Base-by-base conservation (phyloP, 2,113 vertebrate species). In the Rhodinocichla rosea region DNA sequence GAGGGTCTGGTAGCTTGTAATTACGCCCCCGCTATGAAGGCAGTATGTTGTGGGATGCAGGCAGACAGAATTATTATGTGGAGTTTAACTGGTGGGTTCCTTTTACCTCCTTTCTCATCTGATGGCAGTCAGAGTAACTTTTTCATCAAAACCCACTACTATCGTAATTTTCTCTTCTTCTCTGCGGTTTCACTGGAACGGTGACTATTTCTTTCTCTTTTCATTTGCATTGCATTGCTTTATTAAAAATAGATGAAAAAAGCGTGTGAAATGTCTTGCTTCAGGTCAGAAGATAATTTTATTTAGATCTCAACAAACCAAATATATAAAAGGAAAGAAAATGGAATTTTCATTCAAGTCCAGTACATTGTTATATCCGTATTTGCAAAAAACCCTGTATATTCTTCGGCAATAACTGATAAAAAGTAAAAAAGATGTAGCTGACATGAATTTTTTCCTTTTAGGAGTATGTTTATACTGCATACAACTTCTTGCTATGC, bases 201-300 rank as follows among this genome's bases (percentile, higher is more conserved):
- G 24, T 69, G n/a, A 44, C 27, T 52, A 4, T 13, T 13, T 44
- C 35, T 4, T 33, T 4, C 10, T 68, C 13, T 73, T 86, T 89
- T 76, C 27, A 88, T 82, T 83, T 90, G 47, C 37, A 44, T 88
- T 86, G 35, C 23, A 63, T 28, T 59, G 13, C 49, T 83, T 90
- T 79, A 82, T 85, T 76, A 68, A 90, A 87, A 75, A 93, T 50
- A 26, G 35, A 49, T 76, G 39, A 47, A 64, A 82, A 90, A 78
- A 50, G 14, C 4, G 26, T 13, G 21, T 39, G n/a, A 73, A 80
- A 74, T 77, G 18, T 73, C 45, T 83, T 83, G 40, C 68, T 83
- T 90, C 10, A 37, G 63, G 87, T 86, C 59, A 91, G n/a, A 69
- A 67, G 55, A 86, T 55, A 49, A 82, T 88, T 86, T 88, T 83